phyloP scores from a whole-genome alignment of 2,113 vertebrate genomes.

The Orientallactaga bullata region DNA sequence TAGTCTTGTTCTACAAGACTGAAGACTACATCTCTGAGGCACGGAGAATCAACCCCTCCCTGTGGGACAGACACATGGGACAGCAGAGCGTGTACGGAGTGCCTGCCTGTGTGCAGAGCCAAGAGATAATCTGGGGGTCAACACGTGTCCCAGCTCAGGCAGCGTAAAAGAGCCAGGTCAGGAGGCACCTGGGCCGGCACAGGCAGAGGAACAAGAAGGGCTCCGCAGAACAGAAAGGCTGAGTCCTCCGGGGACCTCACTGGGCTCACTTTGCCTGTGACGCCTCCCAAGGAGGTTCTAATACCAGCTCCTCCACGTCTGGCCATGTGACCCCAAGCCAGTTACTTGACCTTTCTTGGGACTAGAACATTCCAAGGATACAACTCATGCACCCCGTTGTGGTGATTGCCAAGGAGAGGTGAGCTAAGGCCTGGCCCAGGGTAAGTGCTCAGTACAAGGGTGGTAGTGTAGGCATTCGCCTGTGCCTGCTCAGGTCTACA shows the following conservation, averaged over 20 bases:
- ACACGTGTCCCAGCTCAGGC: background rate
- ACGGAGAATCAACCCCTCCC: background rate
- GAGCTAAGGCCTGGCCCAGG: background rate
- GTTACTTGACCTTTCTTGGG: background rate
- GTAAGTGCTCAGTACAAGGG: fast-evolving
- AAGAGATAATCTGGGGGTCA: background rate
- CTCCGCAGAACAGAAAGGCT: background rate
- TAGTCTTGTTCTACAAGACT: too few species aligned
- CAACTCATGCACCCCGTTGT: fast-evolving
- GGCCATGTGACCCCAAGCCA: background rate
- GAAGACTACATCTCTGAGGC: too few species aligned
- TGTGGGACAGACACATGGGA: background rate
- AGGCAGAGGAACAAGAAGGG: background rate
- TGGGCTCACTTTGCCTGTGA: background rate
- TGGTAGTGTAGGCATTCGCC: fast-evolving
- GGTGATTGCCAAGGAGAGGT: too few species aligned
- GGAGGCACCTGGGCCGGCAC: fast-evolving
- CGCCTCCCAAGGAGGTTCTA: too few species aligned
- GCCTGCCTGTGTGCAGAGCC: background rate
- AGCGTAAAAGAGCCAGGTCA: background rate
- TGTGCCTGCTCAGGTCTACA: background rate
- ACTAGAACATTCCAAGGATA: background rate
- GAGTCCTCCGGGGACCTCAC: background rate
- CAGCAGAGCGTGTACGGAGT: too few species aligned
- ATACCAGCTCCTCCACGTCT: fast-evolving